These are phyloP conservation scores for Astatotilapia flaviijosephi DNA, from an alignment of 2,113 vertebrate genomes.

Conservation along the genomic window DNA sequence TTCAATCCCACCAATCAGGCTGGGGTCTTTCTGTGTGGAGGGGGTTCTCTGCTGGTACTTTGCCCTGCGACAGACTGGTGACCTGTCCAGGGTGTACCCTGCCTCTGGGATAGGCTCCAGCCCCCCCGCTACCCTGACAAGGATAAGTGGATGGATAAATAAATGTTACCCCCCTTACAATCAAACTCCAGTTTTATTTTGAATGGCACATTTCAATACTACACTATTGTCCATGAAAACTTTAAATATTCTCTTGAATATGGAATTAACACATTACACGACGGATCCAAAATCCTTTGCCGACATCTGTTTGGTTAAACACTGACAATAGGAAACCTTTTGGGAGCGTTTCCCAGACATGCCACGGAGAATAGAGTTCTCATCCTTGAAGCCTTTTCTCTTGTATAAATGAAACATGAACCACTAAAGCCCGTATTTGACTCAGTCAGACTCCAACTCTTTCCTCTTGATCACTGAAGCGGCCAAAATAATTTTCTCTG, in stretches of 20 bases:
- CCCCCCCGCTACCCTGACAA: neutral
- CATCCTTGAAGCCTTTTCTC: neutral
- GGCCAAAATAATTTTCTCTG: neutral
- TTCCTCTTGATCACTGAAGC: neutral
- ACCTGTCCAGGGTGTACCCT: fast-evolving
- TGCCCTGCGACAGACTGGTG: neutral
- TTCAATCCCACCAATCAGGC: neutral
- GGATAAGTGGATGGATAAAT: neutral
- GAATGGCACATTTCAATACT: neutral
- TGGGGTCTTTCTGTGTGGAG: neutral
- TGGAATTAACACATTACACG: neutral
- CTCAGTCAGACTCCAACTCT: neutral
- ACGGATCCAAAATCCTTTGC: neutral
- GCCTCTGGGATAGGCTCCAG: neutral
- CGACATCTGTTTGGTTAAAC: neutral
- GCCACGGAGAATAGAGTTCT: neutral
- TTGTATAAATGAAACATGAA: neutral
- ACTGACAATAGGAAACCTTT: neutral
- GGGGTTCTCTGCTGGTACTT: fast-evolving
- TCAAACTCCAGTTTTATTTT: neutral
- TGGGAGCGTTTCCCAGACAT: neutral
- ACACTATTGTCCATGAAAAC: neutral
- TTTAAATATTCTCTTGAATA: neutral
- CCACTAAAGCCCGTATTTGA: neutral
- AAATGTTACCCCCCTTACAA: neutral